These are phyloP conservation scores for Stenchaetothrips biformis DNA, from an alignment of 2,888 invertebrate species.

Conservation along the genomic window DNA sequence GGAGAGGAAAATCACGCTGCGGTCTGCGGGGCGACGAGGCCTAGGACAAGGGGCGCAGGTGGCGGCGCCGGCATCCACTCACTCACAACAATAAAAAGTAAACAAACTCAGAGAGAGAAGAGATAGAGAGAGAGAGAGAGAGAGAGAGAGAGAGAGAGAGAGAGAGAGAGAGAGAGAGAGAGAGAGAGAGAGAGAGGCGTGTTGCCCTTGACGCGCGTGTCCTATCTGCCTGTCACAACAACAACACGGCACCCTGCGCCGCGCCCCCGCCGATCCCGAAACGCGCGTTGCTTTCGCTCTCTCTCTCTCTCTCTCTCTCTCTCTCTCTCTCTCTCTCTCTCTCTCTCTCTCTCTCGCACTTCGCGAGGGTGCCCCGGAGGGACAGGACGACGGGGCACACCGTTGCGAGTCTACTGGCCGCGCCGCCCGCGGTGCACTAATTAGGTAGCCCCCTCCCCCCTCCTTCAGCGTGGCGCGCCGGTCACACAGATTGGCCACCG, in stretches of 20 bases:
- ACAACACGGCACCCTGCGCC: conserved; percentile 27
- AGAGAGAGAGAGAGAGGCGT: not conserved
- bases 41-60: not conserved
- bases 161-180: not conserved
- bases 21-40: not conserved
- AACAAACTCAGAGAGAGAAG: too few relatives aligned
- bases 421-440: too few relatives aligned
- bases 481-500: too few relatives aligned
- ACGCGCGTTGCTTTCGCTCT: conserved; percentile 27
- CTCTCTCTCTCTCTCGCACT: too few relatives aligned
- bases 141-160: not conserved
- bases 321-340: too few relatives aligned
- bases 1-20: not conserved
- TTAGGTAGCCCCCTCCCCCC: too few relatives aligned
- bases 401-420: too few relatives aligned
- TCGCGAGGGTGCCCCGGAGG: too few relatives aligned
- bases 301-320: conserved; percentile 29
- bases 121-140: conserved; percentile 25
- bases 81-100: too few relatives aligned
- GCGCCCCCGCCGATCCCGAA: conserved; percentile 25
- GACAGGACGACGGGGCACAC: too few relatives aligned
- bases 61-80: too few relatives aligned
- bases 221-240: conserved; percentile 29
- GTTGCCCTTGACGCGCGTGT: conserved; percentile 19
- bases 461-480: too few relatives aligned